Conservation (phyloP, 1,140 invertebrate genomes). For the Lasioglossum baleicum region DNA sequence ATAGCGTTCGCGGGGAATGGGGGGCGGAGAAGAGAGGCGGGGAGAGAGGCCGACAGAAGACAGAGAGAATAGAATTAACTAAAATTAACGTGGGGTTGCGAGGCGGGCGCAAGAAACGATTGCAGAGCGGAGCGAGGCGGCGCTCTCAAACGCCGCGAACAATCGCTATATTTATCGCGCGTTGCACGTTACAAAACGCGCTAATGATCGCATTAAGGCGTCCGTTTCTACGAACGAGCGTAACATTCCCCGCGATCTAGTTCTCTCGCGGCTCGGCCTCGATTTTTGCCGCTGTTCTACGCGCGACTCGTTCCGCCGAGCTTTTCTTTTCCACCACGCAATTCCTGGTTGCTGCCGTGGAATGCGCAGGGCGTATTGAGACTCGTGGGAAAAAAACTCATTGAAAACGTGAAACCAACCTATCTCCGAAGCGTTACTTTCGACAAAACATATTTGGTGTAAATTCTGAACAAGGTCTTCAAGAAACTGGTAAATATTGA, state of each 20-base stretch:
- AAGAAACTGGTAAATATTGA: too few species aligned
- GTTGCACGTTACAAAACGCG: constrained; percentile 16
- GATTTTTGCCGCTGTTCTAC: not conserved
- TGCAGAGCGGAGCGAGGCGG: not conserved
- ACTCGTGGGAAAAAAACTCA: too few species aligned
- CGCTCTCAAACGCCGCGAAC: not conserved
- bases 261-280: not conserved
- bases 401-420: too few species aligned
- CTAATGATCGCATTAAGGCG: constrained; percentile 27
- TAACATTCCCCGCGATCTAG: not conserved
- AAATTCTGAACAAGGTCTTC: too few species aligned
- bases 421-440: too few species aligned
- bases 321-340: not conserved
- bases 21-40: too few species aligned
- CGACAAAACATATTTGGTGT: too few species aligned
- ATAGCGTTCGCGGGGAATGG: not conserved
- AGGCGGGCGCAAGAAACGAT: constrained; percentile 13
- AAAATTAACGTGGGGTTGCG: constrained; percentile 4
- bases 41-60: not conserved
- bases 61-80: constrained; percentile 10
- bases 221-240: constrained; percentile 3
- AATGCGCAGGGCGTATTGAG: too few species aligned
- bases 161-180: constrained; percentile 33
- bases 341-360: too few species aligned
- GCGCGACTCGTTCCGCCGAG: not conserved